Conservation (phyloP, 2,113 vertebrate genomes). For the Vombatus ursinus region DNA sequence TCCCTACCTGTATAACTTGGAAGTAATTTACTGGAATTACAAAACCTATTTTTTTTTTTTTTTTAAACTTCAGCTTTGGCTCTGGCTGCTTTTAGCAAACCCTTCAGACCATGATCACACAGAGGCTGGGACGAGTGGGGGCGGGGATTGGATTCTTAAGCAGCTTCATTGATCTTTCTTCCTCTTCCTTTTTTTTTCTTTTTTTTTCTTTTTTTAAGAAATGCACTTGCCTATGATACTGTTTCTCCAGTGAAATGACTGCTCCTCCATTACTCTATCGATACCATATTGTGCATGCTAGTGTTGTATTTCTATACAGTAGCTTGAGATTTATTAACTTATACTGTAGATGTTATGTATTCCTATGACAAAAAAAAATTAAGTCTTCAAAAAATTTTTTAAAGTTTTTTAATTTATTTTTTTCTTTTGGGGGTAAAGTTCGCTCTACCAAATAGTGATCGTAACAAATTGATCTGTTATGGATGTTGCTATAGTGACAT, state of each 20-base stretch:
- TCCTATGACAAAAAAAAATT: slow-evolving; percentile 93
- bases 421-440: slow-evolving; percentile 91
- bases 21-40: slow-evolving; percentile 91
- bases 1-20: slow-evolving; percentile 79
- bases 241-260: slow-evolving; percentile 97
- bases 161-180: slow-evolving; percentile 91
- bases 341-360: slow-evolving; percentile 99
- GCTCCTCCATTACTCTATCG: slow-evolving; percentile 96
- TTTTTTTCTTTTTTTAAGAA: slow-evolving; percentile 89
- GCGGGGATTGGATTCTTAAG: slow-evolving; percentile 88
- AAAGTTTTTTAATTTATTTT: slow-evolving; percentile 95
- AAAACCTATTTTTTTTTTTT: slow-evolving; percentile 81
- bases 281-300: slow-evolving; percentile 99
- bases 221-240: slow-evolving; percentile 97
- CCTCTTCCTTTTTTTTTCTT: slow-evolving; percentile 85
- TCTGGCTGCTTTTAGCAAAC: slow-evolving; percentile 86
- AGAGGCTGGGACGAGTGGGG: slow-evolving; percentile 84
- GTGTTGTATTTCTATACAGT: slow-evolving; percentile 99
- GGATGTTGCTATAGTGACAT: slow-evolving; percentile 96
- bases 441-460: slow-evolving; percentile 96
- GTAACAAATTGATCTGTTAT: slow-evolving; percentile 98
- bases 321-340: slow-evolving; percentile 99
- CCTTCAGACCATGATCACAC: slow-evolving; percentile 79
- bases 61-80: slow-evolving; percentile 82
- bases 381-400: slow-evolving; percentile 91